These are phyloP conservation scores for Nerophis ophidion DNA, from an alignment of 2,113 vertebrate genomes.

Conservation along the genomic window DNA sequence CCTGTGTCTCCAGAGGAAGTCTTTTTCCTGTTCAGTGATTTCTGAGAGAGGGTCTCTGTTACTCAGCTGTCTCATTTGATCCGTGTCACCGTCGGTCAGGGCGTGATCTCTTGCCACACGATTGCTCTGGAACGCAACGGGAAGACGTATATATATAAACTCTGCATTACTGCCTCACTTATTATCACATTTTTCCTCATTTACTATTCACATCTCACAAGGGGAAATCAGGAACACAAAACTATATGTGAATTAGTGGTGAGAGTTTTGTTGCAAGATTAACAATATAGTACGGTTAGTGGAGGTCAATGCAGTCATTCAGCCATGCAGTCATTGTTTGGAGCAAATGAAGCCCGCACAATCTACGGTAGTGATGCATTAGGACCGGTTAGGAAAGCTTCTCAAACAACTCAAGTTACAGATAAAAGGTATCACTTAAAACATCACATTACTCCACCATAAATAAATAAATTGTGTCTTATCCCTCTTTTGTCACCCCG, in stretches of 20 bases:
- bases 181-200: background rate
- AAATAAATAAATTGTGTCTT: constrained; percentile 17
- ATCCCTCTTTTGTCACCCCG: constrained; percentile 1
- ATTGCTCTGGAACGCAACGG: constrained; percentile 77
- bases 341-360: background rate
- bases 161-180: background rate
- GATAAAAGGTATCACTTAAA: constrained; percentile 16
- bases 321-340: background rate
- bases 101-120: constrained; percentile 90
- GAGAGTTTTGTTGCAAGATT: background rate
- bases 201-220: background rate
- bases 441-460: constrained; percentile 16
- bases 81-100: constrained; percentile 86
- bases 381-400: constrained; percentile 1
- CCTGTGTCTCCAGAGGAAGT: constrained; percentile 97
- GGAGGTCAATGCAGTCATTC: background rate
- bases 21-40: constrained; percentile 98
- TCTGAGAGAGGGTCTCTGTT: constrained; percentile 95
- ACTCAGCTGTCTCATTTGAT: constrained; percentile 88
- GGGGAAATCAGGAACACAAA: background rate
- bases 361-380: constrained; percentile 9
- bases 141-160: constrained; percentile 20
- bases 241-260: background rate
- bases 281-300: background rate
- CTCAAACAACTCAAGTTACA: constrained; percentile 21